A percentile compares a stretch with the other conserved stretches of the same genome.
These are phyloP conservation scores for Pica pica DNA, from an alignment of 2,113 vertebrate species.

Conservation along the genomic window DNA sequence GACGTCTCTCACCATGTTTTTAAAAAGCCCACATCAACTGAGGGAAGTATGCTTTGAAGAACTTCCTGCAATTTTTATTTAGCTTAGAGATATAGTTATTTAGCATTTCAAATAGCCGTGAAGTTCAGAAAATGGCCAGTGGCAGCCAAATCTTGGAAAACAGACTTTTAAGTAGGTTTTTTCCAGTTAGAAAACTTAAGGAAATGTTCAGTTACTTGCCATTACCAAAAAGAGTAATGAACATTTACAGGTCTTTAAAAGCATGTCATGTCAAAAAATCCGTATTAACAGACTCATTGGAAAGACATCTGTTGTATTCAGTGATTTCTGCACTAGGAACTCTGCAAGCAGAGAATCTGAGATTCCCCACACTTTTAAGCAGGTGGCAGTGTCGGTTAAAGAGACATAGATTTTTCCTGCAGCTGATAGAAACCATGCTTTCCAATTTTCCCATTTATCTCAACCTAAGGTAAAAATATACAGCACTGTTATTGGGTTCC, in stretches of 20 bases:
- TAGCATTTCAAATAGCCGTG: background rate
- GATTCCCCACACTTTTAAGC: slow-evolving; percentile 52
- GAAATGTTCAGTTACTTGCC: background rate
- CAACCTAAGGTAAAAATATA: background rate
- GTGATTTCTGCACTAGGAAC: background rate
- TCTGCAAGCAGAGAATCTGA: slow-evolving; percentile 16
- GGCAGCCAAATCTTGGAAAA: background rate
- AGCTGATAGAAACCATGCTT: background rate
- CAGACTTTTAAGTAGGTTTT: background rate
- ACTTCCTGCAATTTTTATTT: background rate
- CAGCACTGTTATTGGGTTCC: background rate
- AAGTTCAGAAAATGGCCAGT: background rate
- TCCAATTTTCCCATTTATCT: background rate
- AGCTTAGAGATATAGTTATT: background rate
- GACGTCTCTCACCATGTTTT: background rate
- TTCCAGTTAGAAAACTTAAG: background rate
- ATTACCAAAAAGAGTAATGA: background rate
- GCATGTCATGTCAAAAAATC: background rate
- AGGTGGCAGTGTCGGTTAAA: slow-evolving; percentile 64
- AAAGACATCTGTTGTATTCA: background rate
- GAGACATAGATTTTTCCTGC: slow-evolving; percentile 18
- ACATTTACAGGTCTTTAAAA: background rate
- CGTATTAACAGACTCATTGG: background rate
- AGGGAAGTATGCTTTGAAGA: background rate
- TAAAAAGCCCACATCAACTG: background rate